Conservation (phyloP, 2,113 vertebrate species). For the Perca schrenkii region DNA sequence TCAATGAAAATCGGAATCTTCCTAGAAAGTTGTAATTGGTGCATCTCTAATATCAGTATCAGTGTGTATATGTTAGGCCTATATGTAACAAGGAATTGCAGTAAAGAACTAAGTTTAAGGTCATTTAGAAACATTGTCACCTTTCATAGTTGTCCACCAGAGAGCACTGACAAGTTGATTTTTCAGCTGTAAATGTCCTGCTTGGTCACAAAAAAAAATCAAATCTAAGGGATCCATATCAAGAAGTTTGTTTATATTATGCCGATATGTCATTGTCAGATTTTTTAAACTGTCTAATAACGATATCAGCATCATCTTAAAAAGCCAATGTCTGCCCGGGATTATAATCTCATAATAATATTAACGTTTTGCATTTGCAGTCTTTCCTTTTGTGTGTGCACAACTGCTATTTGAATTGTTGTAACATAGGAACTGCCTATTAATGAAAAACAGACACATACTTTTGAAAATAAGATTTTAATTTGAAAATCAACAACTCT, state of each 20-base stretch:
- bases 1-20: no score
- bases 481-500: neutral
- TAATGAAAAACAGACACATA: neutral
- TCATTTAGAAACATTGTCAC: neutral
- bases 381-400: neutral
- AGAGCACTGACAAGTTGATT: neutral
- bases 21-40: no score
- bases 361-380: neutral
- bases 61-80: neutral
- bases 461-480: neutral
- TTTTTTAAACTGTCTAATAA: neutral
- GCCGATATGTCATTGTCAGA: neutral
- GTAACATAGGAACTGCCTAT: neutral
- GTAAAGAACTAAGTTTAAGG: neutral
- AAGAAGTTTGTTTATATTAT: neutral
- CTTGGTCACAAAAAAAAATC: neutral
- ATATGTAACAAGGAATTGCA: neutral
- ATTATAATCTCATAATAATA: neutral
- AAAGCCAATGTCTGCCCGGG: neutral
- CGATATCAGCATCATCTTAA: neutral
- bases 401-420: slow-evolving; percentile 2
- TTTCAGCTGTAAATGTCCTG: neutral
- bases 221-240: neutral
- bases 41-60: no score
- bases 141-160: neutral